These are phyloP conservation scores for Corydoras sp. DNA, from an alignment of 2,113 vertebrate genomes.

Conservation along the genomic window DNA sequence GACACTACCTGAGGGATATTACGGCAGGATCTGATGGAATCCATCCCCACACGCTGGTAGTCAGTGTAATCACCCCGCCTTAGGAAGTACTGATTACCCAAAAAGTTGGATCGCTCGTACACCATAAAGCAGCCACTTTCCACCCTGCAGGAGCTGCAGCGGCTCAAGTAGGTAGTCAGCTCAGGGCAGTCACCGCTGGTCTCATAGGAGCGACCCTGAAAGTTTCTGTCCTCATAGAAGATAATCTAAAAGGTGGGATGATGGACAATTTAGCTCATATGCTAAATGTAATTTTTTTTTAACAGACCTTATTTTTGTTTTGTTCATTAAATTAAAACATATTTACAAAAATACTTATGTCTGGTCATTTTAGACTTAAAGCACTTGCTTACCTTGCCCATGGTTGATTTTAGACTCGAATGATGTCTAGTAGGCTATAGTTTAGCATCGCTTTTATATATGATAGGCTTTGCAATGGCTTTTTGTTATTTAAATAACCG, in stretches of 20 bases:
- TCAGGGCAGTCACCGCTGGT: constrained; percentile 57
- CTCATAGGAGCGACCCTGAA: constrained; percentile 64
- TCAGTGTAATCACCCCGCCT: constrained; percentile 38
- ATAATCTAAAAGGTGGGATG: constrained; percentile 43
- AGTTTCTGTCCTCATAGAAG: constrained; percentile 67
- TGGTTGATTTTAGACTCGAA: constrained; percentile 12
- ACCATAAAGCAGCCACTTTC: constrained; percentile 2
- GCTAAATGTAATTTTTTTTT: not conserved
- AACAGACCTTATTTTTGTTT: not conserved
- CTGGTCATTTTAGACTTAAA: not conserved
- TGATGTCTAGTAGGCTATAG: constrained; percentile 11
- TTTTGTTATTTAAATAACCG: constrained; percentile 37
- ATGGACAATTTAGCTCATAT: not conserved
- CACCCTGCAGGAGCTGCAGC: constrained; percentile 40
- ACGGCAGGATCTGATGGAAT: constrained; percentile 57
- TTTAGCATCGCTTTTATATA: constrained; percentile 26
- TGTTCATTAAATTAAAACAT: not conserved
- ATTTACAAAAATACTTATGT: not conserved
- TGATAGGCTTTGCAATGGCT: constrained; percentile 20
- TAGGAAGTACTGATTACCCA: constrained; percentile 35
- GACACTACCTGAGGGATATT: constrained; percentile 57
- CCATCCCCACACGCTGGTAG: constrained; percentile 35
- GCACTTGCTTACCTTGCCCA: constrained; percentile 30
- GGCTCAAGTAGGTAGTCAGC: constrained; percentile 37
- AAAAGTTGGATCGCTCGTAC: not conserved